phyloP scores from a whole-genome alignment of 2,888 invertebrate genomes.

The Tyria jacobaeae region DNA sequence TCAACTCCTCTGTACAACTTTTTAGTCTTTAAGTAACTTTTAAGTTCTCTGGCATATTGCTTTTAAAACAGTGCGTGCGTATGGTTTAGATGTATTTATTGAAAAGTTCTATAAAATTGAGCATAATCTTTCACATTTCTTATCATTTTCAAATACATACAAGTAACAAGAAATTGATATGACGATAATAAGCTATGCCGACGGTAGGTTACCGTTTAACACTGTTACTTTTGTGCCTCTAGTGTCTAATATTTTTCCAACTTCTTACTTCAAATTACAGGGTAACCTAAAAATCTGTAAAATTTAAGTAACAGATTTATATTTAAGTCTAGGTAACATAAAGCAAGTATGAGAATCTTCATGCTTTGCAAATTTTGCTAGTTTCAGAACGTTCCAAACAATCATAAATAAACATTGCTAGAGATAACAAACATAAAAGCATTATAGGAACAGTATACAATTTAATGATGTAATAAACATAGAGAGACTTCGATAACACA shows the following conservation, averaged over 20 bases:
- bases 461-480: slow-evolving; percentile 5
- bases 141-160: too few species aligned
- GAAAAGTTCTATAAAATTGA: too few species aligned
- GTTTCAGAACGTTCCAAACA: neutral
- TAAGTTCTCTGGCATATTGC: too few species aligned
- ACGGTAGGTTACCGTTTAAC: too few species aligned
- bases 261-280: too few species aligned
- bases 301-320: neutral
- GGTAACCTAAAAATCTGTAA: neutral
- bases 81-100: too few species aligned
- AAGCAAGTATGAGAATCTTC: neutral
- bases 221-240: too few species aligned
- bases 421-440: slow-evolving; percentile 4
- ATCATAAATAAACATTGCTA: slow-evolving; percentile 3
- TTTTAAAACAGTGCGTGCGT: too few species aligned
- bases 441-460: neutral
- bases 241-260: neutral
- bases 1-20: neutral
- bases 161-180: too few species aligned
- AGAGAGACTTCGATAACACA: neutral
- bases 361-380: neutral
- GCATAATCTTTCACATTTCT: too few species aligned
- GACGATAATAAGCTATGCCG: too few species aligned
- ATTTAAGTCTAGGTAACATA: neutral
- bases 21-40: neutral